Conservation (phyloP, 2,797 vertebrate species). For the Ctenochaetus hawaiiensis region DNA sequence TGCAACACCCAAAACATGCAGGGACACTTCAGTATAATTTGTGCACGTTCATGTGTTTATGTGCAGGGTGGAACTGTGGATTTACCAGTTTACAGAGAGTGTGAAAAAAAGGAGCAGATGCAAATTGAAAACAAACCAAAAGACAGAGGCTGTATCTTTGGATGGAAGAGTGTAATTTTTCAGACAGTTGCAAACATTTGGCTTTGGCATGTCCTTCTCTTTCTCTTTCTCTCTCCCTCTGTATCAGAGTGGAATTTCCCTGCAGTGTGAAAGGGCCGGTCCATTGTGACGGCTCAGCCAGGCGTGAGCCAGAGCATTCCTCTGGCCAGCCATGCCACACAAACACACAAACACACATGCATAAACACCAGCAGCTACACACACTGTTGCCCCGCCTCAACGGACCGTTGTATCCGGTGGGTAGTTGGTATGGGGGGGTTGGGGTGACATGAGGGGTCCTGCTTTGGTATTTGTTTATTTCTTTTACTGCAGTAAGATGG, state of each 20-base stretch:
- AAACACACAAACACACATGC: conserved; percentile 78
- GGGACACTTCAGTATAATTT: not conserved
- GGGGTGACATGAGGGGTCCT: conserved; percentile 33
- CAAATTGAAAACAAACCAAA: conserved; percentile 34
- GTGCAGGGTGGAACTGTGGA: conserved; percentile 5
- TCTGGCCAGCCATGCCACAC: conserved; percentile 83
- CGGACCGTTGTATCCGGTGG: conserved; percentile 70
- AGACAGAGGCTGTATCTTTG: conserved; percentile 34
- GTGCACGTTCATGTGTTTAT: not conserved
- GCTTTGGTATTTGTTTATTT: conserved; percentile 51
- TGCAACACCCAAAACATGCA: not conserved
- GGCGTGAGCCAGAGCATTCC: conserved; percentile 84
- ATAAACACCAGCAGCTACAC: conserved; percentile 68
- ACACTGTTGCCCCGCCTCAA: conserved; percentile 67
- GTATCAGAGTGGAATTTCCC: conserved; percentile 86
- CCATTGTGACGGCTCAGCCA: conserved; percentile 88
- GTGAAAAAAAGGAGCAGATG: conserved; percentile 1
- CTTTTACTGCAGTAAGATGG: conserved; percentile 27
- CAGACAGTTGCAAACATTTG: conserved; percentile 76
- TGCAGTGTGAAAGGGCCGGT: conserved; percentile 85
- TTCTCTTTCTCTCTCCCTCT: conserved; percentile 58
- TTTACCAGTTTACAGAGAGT: conserved; percentile 29
- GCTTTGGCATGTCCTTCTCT: conserved; percentile 63
- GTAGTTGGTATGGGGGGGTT: conserved; percentile 21
- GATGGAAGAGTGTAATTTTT: conserved; percentile 66